phyloP scores from a whole-genome alignment of 2,888 invertebrate species.

The Graphium colonna region DNA sequence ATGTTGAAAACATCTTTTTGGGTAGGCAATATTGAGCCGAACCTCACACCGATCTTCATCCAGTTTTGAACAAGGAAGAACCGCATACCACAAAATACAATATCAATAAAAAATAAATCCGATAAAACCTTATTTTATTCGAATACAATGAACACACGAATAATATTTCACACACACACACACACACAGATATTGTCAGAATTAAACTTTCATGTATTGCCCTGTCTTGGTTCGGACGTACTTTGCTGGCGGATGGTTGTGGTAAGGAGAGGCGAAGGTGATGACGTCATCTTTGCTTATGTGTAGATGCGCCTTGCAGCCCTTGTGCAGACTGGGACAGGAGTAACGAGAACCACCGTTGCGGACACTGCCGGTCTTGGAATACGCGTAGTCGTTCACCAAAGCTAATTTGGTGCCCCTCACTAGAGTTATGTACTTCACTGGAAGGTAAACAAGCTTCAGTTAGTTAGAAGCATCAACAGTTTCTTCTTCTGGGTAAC shows the following conservation, averaged over 20 bases:
- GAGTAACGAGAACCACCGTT: slow-evolving; percentile 33
- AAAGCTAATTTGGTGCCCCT: slow-evolving; percentile 33
- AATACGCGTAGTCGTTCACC: slow-evolving; percentile 35
- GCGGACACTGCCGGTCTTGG: slow-evolving; percentile 24
- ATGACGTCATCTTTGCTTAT: slow-evolving; percentile 32
- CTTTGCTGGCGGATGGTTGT: slow-evolving; percentile 33
- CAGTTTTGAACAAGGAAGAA: too few relatives aligned
- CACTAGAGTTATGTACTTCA: slow-evolving; percentile 24
- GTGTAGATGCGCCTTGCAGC: slow-evolving; percentile 36
- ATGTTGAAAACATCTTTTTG: too few relatives aligned
- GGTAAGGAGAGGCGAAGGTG: slow-evolving; percentile 21
- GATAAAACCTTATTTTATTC: not conserved
- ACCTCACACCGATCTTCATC: too few relatives aligned
- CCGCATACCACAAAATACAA: too few relatives aligned
- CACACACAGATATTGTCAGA: too few relatives aligned
- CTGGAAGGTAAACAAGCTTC: slow-evolving; percentile 1
- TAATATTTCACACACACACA: too few relatives aligned
- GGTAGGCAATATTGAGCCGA: too few relatives aligned
- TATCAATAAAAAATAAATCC: too few relatives aligned
- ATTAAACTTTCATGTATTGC: slow-evolving; percentile 15
- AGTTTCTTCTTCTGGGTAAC: too few relatives aligned
- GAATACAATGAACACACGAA: too few relatives aligned
- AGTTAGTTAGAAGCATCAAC: too few relatives aligned
- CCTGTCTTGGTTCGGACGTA: slow-evolving; percentile 21
- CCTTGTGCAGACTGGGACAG: slow-evolving; percentile 34